Evolutionary conservation across 2,888 invertebrate species (phyloP).

Genomic region (Eugnorisma glareosa): DNA sequence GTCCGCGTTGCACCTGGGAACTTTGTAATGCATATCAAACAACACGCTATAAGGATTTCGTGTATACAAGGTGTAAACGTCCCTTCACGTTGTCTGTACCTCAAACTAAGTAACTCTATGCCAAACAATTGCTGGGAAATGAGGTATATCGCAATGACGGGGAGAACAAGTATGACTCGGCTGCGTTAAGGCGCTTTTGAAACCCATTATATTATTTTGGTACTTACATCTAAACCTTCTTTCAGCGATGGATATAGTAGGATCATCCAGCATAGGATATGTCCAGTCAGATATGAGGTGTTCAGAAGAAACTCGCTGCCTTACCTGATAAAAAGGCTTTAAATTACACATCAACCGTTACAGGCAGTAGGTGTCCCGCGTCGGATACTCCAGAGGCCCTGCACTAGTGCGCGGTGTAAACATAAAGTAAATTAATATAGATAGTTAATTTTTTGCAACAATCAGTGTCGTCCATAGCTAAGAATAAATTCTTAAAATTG

Average conservation of each 20-base stretch:
- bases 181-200: not conserved
- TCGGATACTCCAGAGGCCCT: not conserved
- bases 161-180: no score
- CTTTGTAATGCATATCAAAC: not conserved
- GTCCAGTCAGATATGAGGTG: conserved; percentile 93
- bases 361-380: not conserved
- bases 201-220: not conserved
- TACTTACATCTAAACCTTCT: conserved; percentile 89
- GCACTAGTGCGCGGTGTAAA: no score
- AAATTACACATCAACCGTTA: not conserved
- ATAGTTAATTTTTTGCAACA: no score
- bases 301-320: conserved; percentile 94
- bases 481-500: no score
- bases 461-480: no score
- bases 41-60: not conserved
- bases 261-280: conserved; percentile 84
- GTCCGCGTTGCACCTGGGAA: not conserved
- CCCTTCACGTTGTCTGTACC: not conserved
- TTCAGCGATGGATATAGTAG: conserved; percentile 84
- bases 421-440: no score
- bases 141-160: not conserved
- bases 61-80: not conserved
- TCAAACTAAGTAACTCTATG: not conserved
- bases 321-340: conserved; percentile 80
- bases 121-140: not conserved